A percentile compares a stretch with the other conserved stretches of the same genome.
phyloP scores from a whole-genome alignment of 2,888 invertebrate species.

The Harpalus rufipes region DNA sequence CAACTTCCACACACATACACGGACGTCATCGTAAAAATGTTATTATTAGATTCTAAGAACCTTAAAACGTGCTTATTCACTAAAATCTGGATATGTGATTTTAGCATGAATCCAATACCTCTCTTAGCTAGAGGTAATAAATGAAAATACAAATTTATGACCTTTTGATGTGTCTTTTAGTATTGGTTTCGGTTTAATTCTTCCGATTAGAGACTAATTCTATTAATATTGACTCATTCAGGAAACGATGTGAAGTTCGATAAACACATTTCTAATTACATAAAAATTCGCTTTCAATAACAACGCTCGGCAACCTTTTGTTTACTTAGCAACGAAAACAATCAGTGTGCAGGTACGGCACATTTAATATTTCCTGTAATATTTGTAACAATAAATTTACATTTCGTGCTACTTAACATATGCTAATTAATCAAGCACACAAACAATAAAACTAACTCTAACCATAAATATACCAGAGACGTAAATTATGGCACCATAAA shows the following conservation, averaged over 20 bases:
- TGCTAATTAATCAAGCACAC: constrained; percentile 54
- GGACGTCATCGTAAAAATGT: no score
- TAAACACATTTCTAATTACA: constrained; percentile 28
- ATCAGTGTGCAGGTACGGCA: not conserved
- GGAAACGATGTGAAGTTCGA: not conserved
- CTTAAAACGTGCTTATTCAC: no score
- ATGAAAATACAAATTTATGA: no score
- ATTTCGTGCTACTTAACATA: constrained; percentile 44
- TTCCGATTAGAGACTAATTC: no score
- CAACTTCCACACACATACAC: no score
- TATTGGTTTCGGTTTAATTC: no score
- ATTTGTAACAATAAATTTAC: constrained; percentile 57
- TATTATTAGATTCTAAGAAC: no score
- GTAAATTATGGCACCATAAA: constrained; percentile 47
- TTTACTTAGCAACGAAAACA: constrained; percentile 34
- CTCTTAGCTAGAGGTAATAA: no score
- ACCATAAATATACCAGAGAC: constrained; percentile 28
- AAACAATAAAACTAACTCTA: constrained; percentile 44
- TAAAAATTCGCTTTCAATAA: not conserved
- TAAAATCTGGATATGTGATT: no score
- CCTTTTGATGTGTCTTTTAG: no score
- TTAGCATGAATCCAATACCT: no score
- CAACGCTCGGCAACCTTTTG: constrained; percentile 12
- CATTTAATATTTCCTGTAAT: constrained; percentile 57
- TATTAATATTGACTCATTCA: no score